Evolutionary conservation across 2,113 vertebrate genomes (phyloP), one percentile per base, ranked within the genome.

Genomic region (Notarius quadriscutis): DNA sequence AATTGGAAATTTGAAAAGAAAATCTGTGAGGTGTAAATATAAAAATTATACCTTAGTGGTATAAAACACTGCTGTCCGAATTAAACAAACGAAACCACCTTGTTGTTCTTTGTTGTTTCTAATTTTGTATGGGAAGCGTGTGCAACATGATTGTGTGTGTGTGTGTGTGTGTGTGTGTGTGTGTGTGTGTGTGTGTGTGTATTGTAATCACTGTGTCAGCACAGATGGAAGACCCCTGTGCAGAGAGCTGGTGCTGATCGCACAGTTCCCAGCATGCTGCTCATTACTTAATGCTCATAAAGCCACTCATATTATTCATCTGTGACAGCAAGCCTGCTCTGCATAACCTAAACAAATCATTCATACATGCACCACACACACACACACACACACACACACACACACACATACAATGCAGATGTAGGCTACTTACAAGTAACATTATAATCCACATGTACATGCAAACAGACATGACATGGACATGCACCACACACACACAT

Each of bases 231-330:
- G 82, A 86, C 89, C 91, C 65, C n/a, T 81, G 90, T 90, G 91
- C 93, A 93, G 87, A 75, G 87, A 88, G 87, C 83, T 88, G 88
- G 83, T 86, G 83, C 89, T 91, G 88, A 88, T 88, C 87, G 63
- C 80, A 89, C 87, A 88, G 85, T 90, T 92, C 90, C 89, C 95
- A 94, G 94, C 92, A 91, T 80, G 94, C 86, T 89, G 87, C 94
- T 95, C 93, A 95, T 95, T 95, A 95, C 92, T 93, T 93, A 94
- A 95, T 93, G 93, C 93, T 94, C 93, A 94, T 91, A 93, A 94
- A 93, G 92, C 93, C 88, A 91, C 91, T 91, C 91, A 84, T 91
- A 95, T 95, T 95, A 94, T 93, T 95, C 94, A 95, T 94, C 87
- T 91, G 88, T 95, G 94, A 95, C 94, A 95, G 93, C 91, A 91